Percentiles rank a stretch among this genome's conserved stretches.
These are phyloP conservation scores for Druon quercuslanigerum DNA, from an alignment of 1,140 invertebrate genomes.

Conservation along the genomic window DNA sequence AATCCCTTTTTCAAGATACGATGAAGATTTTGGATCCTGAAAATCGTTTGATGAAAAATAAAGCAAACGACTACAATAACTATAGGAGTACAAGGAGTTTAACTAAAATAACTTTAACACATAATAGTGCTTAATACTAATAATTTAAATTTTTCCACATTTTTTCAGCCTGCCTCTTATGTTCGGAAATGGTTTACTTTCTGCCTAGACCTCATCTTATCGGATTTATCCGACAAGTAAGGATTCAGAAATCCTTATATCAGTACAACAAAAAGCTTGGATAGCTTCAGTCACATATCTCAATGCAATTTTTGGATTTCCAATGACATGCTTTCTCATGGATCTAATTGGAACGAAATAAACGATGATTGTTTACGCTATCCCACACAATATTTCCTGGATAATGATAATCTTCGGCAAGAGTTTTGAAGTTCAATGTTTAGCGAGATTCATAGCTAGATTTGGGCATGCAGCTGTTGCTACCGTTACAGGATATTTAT, in stretches of 20 bases:
- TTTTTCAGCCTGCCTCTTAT: conserved; percentile 60
- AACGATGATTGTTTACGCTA: conserved; percentile 58
- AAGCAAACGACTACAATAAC: too few species aligned
- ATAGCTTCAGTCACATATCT: conserved; percentile 65
- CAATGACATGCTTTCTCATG: conserved; percentile 59
- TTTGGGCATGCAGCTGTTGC: conserved; percentile 74
- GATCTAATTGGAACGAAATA: conserved; percentile 66
- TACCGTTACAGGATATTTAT: conserved; percentile 75
- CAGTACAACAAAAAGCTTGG: conserved; percentile 61
- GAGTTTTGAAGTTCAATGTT: conserved; percentile 56
- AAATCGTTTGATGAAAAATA: too few species aligned
- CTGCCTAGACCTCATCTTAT: conserved; percentile 68
- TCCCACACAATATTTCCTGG: conserved; percentile 64
- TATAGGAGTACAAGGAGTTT: too few species aligned
- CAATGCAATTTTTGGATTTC: conserved; percentile 58
- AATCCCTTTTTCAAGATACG: too few species aligned
- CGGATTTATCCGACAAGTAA: conserved; percentile 56
- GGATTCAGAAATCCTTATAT: conserved; percentile 53
- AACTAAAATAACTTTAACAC: too few species aligned
- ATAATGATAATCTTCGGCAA: conserved; percentile 60
- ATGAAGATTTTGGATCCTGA: too few species aligned
- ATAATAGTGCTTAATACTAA: too few species aligned
- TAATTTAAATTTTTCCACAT: too few species aligned
- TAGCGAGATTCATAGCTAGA: conserved; percentile 68
- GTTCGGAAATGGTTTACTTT: conserved; percentile 62